Base-by-base conservation (phyloP, 2,113 vertebrate genomes). In the Ptilonorhynchus violaceus region DNA sequence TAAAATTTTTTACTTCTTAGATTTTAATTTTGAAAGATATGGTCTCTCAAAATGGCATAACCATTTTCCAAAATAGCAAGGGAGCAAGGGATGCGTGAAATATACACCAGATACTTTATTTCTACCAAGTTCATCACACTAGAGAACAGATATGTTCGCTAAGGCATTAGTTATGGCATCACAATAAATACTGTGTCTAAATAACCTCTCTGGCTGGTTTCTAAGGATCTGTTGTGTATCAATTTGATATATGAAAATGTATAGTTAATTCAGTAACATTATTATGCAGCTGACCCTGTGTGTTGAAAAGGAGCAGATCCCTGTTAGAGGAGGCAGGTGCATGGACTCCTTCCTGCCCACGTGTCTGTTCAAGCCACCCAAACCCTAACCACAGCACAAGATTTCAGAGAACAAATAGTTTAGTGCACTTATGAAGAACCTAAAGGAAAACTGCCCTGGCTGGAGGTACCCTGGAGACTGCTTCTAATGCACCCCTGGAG, bases 21-120 rank as follows among this genome's bases (percentile, higher is more conserved):
- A 67, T 66, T 78, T 63, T 39, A 37, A 68, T 63, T 83, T 88
- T 63, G 8, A 47, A 91, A 67, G 7, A 19, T 20, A 41, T 15
- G 2, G 1, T 63, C 18, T 75, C 30, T 85, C 56, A 85, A 90
- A 93, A 72, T 56, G 10, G 27, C 27, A 63, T 19, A 59, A 70
- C 10, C 4, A 56, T 33, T 83, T 86, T 76, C n/a, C 22, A 83
- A 60, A 76, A 50, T 13, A 67, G 47, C 18, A 53, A 46, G 17
- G 1, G 1, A 6, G 7, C 0, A 0, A 8, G 5, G 17, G 4
- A 25, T 49, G 12, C n/a, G 13, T 66, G 33, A 91, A 47, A 6
- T 11, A 22, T 46, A 55, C 14, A 85, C 37, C 28, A 78, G 39
- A 46, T 35, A 23, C 21, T 78, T 87, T 42, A 58, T 55, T 59